Evolutionary conservation across 2,797 vertebrate genomes (phyloP).

Genomic region (Enteromius trimaculatus): DNA sequence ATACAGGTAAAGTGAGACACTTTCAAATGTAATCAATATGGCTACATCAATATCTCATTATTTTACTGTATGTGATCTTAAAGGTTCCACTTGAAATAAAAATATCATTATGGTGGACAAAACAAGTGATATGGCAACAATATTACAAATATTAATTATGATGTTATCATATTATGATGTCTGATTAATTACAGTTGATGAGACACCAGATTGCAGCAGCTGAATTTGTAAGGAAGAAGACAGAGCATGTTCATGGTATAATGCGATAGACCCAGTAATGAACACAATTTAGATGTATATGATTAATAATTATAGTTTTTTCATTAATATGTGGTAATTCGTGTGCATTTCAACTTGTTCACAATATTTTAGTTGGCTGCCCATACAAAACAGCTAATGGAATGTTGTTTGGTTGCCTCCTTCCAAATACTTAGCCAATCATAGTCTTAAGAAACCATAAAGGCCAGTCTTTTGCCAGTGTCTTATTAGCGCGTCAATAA

Average conservation of each 20-base stretch:
- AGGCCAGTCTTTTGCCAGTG: background rate
- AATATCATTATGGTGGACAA: background rate
- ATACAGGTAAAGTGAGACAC: background rate
- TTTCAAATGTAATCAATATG: background rate
- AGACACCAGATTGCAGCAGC: background rate
- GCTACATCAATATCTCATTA: background rate
- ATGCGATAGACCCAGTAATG: background rate
- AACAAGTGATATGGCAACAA: background rate
- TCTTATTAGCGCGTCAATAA: background rate
- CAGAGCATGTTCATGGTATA: background rate
- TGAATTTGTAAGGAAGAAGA: background rate
- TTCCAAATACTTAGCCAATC: background rate
- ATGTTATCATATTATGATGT: too few relatives aligned
- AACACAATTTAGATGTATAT: background rate
- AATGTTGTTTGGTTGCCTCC: background rate
- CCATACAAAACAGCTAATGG: background rate
- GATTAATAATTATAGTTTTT: background rate
- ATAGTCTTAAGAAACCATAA: background rate
- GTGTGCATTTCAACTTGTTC: background rate
- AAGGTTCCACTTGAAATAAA: background rate
- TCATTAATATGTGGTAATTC: background rate
- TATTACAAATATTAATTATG: background rate
- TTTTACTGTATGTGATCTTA: background rate
- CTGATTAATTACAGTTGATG: background rate
- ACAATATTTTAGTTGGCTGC: background rate